Conservation (phyloP, 1,140 invertebrate genomes). For the Dermatophagoides farinae region DNA sequence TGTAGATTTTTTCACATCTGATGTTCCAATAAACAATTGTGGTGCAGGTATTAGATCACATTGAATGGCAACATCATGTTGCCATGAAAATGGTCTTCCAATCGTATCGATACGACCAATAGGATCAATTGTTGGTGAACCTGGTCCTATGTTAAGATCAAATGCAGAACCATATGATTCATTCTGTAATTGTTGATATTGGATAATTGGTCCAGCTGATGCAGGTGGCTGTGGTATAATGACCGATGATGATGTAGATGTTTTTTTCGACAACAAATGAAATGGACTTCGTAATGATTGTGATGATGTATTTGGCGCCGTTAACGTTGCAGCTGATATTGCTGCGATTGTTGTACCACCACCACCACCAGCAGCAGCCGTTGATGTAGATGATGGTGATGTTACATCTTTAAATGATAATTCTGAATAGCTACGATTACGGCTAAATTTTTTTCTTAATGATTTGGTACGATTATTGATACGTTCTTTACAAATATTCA, state of each 20-base stretch:
- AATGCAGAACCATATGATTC: constrained; percentile 3
- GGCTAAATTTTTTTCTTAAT: constrained; percentile 20
- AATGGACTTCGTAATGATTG: not conserved
- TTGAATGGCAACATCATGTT: constrained; percentile 25
- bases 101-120: constrained; percentile 19
- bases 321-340: not conserved
- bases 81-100: constrained; percentile 26
- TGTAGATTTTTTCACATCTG: not conserved
- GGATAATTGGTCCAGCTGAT: not conserved
- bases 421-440: constrained; percentile 22
- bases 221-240: not conserved
- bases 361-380: no score
- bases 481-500: constrained; percentile 16
- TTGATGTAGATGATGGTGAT: not conserved
- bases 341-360: no score
- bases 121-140: constrained; percentile 23
- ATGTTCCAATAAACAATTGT: not conserved
- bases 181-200: not conserved
- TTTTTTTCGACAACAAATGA: not conserved
- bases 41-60: constrained; percentile 19
- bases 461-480: constrained; percentile 20
- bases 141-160: constrained; percentile 18
- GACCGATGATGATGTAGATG: not conserved
- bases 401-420: constrained; percentile 19
- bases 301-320: not conserved